These are phyloP conservation scores for Hydrotaea diabolus DNA, from an alignment of 2,888 invertebrate species.

Conservation along the genomic window DNA sequence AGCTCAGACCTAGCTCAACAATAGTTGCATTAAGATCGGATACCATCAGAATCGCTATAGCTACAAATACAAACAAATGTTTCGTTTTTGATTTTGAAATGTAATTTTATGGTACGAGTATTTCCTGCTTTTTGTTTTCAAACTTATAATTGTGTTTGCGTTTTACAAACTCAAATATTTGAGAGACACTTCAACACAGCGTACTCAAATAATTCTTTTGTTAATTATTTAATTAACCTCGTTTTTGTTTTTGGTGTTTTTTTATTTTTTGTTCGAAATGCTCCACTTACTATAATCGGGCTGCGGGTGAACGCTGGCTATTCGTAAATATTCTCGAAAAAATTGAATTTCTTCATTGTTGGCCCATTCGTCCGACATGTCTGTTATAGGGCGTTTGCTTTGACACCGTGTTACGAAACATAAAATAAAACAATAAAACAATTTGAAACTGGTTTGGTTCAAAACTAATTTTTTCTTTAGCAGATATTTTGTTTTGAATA, in stretches of 20 bases:
- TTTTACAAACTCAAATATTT: too few relatives aligned
- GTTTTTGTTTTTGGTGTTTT: too few relatives aligned
- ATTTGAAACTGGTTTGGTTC: background rate
- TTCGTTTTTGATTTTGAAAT: too few relatives aligned
- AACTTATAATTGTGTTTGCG: too few relatives aligned
- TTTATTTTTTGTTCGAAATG: too few relatives aligned
- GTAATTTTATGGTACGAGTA: too few relatives aligned
- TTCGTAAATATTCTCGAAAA: slow-evolving; percentile 91
- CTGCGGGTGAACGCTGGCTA: slow-evolving; percentile 93
- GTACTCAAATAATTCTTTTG: background rate
- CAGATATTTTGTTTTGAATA: background rate
- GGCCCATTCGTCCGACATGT: slow-evolving; percentile 77
- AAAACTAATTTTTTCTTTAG: background rate
- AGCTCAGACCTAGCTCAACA: background rate
- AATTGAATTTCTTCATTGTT: slow-evolving; percentile 85
- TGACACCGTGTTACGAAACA: too few relatives aligned
- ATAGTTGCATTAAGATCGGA: too few relatives aligned
- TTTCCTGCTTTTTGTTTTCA: too few relatives aligned
- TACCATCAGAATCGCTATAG: too few relatives aligned
- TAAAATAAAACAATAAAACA: background rate
- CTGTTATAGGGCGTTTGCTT: background rate
- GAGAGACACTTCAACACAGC: background rate
- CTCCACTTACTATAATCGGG: slow-evolving; percentile 88
- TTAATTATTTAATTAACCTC: background rate
- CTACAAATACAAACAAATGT: too few relatives aligned